Evolutionary conservation across 2,888 invertebrate genomes (phyloP).

Genomic region (Nemurella pictetii): DNA sequence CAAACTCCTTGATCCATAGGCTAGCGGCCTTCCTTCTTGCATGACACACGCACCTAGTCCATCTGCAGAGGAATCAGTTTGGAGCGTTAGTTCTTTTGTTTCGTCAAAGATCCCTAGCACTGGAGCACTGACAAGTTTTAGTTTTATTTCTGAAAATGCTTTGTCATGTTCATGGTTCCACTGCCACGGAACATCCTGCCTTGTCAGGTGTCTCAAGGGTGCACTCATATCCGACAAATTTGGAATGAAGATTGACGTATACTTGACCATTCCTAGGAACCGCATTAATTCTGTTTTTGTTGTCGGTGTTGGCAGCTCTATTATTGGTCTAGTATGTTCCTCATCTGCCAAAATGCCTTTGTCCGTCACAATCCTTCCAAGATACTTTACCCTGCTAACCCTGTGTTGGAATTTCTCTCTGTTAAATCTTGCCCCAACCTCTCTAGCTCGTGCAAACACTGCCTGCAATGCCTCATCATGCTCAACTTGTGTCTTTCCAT

Average conservation of each 20-base stretch:
- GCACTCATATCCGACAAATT: conserved; percentile 44
- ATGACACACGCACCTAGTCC: conserved; percentile 16
- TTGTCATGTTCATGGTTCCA: conserved; percentile 33
- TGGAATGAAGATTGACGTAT: conserved; percentile 45
- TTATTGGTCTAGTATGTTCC: neutral
- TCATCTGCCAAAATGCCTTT: conserved; percentile 15
- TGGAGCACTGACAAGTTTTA: neutral
- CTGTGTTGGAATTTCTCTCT: conserved; percentile 16
- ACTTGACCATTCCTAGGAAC: conserved; percentile 46
- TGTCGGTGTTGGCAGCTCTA: conserved; percentile 37
- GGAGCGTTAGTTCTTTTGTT: neutral
- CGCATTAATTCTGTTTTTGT: conserved; percentile 44
- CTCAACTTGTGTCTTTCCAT: conserved; percentile 23
- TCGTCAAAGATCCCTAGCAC: neutral
- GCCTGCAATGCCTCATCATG: conserved; percentile 20
- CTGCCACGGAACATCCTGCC: conserved; percentile 34
- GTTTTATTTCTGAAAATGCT: neutral
- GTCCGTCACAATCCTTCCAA: conserved; percentile 26
- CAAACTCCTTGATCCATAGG: conserved; percentile 15
- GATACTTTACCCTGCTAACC: conserved; percentile 19
- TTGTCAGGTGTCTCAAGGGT: conserved; percentile 41
- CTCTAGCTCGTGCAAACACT: conserved; percentile 31
- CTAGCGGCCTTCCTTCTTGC: conserved; percentile 1
- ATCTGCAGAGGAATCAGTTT: conserved; percentile 13
- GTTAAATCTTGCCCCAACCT: conserved; percentile 32